Evolutionary conservation across 2,113 vertebrate genomes (phyloP).

Genomic region (Thryonomys swinderianus): DNA sequence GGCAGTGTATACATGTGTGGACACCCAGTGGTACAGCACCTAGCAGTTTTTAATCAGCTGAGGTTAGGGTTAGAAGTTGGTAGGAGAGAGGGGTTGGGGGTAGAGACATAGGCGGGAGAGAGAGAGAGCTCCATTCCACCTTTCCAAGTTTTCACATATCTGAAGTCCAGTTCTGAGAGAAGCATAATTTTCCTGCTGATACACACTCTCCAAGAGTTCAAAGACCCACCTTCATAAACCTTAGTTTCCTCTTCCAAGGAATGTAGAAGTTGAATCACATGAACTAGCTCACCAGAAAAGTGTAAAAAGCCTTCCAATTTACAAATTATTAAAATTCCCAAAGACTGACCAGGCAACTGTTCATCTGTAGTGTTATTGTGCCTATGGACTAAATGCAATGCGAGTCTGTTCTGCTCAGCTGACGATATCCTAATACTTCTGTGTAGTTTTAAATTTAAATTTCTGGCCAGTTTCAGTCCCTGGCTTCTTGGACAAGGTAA

Average conservation of each 20-base stretch:
- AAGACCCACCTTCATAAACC: neutral
- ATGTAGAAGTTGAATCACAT: neutral
- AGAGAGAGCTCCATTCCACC: neutral
- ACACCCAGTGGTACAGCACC: neutral
- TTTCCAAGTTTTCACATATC: neutral
- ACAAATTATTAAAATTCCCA: conserved; percentile 1
- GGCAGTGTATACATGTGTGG: neutral
- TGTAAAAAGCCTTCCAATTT: neutral
- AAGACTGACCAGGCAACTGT: neutral
- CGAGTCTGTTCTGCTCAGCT: neutral
- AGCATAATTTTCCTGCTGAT: neutral
- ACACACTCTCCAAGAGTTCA: neutral
- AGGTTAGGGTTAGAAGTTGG: too few relatives aligned
- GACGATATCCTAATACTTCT: neutral
- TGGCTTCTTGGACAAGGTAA: neutral
- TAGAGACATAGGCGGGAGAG: too few relatives aligned
- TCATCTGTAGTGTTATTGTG: neutral
- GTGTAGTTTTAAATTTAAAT: conserved; percentile 21
- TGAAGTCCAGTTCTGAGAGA: neutral
- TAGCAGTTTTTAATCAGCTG: neutral
- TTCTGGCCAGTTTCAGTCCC: neutral
- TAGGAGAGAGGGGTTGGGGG: neutral
- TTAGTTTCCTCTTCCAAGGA: neutral
- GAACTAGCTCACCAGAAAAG: neutral
- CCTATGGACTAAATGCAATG: neutral